Conservation (phyloP, 2,888 invertebrate genomes). For the Cyaniris semiargus region DNA sequence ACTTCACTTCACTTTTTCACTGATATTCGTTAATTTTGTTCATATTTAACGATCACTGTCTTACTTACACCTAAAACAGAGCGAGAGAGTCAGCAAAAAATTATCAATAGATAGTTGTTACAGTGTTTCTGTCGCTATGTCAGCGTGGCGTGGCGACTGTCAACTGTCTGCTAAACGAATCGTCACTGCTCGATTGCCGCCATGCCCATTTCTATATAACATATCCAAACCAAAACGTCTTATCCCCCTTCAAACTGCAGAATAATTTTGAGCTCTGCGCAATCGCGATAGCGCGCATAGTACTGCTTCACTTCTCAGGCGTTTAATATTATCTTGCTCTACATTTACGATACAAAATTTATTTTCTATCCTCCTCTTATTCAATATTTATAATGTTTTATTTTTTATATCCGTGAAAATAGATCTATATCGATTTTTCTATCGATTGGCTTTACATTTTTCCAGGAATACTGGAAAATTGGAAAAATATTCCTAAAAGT, state of each 20-base stretch:
- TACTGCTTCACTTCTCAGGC: slow-evolving; percentile 34
- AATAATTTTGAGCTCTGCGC: slow-evolving; percentile 43
- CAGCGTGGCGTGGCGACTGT: slow-evolving; percentile 80
- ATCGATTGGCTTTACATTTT: neutral
- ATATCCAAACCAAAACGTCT: slow-evolving; percentile 42
- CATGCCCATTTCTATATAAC: slow-evolving; percentile 73
- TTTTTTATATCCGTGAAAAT: neutral
- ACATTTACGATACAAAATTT: slow-evolving; percentile 53
- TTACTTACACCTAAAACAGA: slow-evolving; percentile 45
- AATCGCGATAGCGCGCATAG: slow-evolving; percentile 41
- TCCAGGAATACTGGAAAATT: neutral
- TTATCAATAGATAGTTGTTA: slow-evolving; percentile 72
- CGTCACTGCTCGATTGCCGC: slow-evolving; percentile 75
- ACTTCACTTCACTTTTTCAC: slow-evolving; percentile 54
- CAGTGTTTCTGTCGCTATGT: slow-evolving; percentile 77
- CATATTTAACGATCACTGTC: slow-evolving; percentile 30
- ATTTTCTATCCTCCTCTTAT: slow-evolving; percentile 57
- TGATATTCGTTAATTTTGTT: slow-evolving; percentile 31
- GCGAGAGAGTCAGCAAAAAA: slow-evolving; percentile 65
- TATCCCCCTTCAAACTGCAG: slow-evolving; percentile 43
- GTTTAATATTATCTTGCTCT: slow-evolving; percentile 45
- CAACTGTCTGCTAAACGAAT: slow-evolving; percentile 80
- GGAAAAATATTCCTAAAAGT: neutral
- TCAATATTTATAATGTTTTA: neutral
- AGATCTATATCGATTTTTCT: neutral